A percentile compares a stretch with the other conserved stretches of the same genome.
These are phyloP conservation scores for Cantharis flavilabris DNA, from an alignment of 2,888 invertebrate genomes.

Conservation along the genomic window DNA sequence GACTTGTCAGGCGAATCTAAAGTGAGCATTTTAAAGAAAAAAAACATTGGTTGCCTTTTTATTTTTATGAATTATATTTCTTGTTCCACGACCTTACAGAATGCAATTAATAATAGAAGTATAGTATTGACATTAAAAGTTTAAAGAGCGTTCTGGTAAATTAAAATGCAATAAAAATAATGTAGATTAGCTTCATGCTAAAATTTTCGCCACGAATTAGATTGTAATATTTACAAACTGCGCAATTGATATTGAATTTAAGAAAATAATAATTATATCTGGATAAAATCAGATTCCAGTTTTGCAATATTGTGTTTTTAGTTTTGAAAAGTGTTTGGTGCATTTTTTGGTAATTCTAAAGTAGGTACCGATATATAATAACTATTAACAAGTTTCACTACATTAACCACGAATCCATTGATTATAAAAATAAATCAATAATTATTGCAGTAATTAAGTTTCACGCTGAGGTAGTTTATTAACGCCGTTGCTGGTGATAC, in stretches of 20 bases:
- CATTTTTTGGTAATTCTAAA: not conserved
- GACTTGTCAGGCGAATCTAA: no score
- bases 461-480: not conserved
- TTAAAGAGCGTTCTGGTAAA: not conserved
- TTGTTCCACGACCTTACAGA: no score
- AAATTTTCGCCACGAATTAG: not conserved
- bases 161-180: not conserved
- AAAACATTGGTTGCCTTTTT: no score
- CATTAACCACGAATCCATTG: not conserved
- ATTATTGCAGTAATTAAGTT: not conserved
- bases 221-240: not conserved
- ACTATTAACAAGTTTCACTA: not conserved
- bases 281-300: not conserved
- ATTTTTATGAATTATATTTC: no score
- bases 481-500: not conserved
- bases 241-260: not conserved
- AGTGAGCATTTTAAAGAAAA: no score
- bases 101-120: not conserved
- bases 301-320: not conserved
- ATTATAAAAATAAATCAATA: not conserved
- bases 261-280: not conserved
- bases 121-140: not conserved
- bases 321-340: not conserved
- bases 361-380: not conserved
- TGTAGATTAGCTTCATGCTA: not conserved